These are phyloP conservation scores for Labrus mixtus DNA, from an alignment of 2,113 vertebrate species.

Conservation along the genomic window DNA sequence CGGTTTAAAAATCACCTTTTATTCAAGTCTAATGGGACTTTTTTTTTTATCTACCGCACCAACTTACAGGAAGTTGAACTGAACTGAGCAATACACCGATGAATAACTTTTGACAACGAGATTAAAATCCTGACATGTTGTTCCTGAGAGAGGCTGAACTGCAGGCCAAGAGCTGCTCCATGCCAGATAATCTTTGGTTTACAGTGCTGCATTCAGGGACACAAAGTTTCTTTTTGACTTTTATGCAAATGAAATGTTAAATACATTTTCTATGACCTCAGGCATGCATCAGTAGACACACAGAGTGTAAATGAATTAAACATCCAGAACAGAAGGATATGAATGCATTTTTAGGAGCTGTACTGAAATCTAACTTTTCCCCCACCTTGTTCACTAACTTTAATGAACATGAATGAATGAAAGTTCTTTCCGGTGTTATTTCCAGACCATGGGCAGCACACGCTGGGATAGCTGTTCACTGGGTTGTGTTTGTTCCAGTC, in stretches of 20 bases:
- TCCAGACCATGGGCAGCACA: background rate
- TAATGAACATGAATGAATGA: background rate
- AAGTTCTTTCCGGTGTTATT: background rate
- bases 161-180: background rate
- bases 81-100: background rate
- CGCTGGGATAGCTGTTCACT: background rate
- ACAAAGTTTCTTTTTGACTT: background rate
- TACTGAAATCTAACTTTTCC: background rate
- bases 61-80: too few species aligned
- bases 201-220: background rate
- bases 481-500: background rate
- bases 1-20: background rate
- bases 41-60: too few species aligned
- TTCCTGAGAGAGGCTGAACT: background rate
- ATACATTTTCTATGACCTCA: too few species aligned
- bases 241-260: conserved; percentile 36
- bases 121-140: background rate
- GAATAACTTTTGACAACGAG: background rate
- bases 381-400: background rate
- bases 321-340: background rate
- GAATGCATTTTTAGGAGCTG: background rate
- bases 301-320: background rate
- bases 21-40: background rate
- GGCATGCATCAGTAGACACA: background rate
- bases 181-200: conserved; percentile 5